Percentiles rank a stretch among this genome's conserved stretches.
phyloP scores from a whole-genome alignment of 2,888 invertebrate genomes.

The Blastobasis lacticolella region DNA sequence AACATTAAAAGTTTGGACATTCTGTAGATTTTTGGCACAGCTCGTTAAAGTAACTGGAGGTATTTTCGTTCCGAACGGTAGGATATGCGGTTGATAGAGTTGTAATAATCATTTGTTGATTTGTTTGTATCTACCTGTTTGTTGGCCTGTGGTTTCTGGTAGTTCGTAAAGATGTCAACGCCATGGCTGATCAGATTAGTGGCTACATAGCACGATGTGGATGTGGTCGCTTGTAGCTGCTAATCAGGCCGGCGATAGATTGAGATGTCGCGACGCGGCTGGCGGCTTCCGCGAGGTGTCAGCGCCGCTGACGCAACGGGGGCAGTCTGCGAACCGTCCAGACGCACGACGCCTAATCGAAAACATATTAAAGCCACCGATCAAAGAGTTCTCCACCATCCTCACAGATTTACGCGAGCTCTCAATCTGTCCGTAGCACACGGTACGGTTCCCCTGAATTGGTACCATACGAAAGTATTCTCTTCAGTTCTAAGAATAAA shows the following conservation, averaged over 20 bases:
- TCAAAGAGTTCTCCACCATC: conserved; percentile 57
- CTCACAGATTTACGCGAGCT: conserved; percentile 37
- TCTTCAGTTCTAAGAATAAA: too few relatives aligned
- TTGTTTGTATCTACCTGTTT: neutral
- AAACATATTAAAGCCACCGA: conserved; percentile 62
- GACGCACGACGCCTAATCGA: conserved; percentile 56
- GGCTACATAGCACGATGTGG: conserved; percentile 29
- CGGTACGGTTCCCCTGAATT: neutral
- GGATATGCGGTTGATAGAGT: conserved; percentile 2
- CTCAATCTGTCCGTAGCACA: conserved; percentile 20
- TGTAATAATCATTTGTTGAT: conserved; percentile 11
- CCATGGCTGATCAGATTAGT: conserved; percentile 32
- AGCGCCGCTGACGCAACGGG: conserved; percentile 47
- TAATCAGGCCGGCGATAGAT: conserved; percentile 50
- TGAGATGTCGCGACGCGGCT: conserved; percentile 37
- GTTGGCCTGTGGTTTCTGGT: conserved; percentile 6
- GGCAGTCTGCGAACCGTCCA: conserved; percentile 50
- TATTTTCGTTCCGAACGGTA: conserved; percentile 26
- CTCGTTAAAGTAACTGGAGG: conserved; percentile 26
- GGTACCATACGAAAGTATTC: too few relatives aligned
- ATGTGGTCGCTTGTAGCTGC: conserved; percentile 31
- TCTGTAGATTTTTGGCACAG: conserved; percentile 48
- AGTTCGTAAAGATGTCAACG: conserved; percentile 27
- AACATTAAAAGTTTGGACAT: conserved; percentile 51
- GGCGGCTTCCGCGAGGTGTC: conserved; percentile 49